These are phyloP conservation scores for Papilio dardanus DNA, from an alignment of 1,140 invertebrate species.

Conservation along the genomic window DNA sequence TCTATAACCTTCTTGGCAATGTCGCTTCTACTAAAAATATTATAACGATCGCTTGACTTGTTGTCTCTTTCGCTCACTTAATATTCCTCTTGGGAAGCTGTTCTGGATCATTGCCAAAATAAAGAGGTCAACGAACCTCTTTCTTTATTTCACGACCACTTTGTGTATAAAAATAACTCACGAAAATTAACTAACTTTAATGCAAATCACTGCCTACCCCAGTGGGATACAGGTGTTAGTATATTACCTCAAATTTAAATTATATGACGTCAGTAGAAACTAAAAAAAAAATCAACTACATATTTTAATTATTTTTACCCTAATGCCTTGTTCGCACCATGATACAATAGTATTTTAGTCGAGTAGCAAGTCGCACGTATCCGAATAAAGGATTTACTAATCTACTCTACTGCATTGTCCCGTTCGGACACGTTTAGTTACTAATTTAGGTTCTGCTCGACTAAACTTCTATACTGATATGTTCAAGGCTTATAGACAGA, in stretches of 20 bases:
- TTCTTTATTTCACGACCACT: neutral
- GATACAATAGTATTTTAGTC: too few relatives aligned
- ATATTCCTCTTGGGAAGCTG: conserved; percentile 17
- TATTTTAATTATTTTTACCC: too few relatives aligned
- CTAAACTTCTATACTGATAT: too few relatives aligned
- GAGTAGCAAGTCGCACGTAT: too few relatives aligned
- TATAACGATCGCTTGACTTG: neutral
- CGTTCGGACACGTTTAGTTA: too few relatives aligned
- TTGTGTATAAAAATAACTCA: neutral
- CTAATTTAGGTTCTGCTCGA: too few relatives aligned
- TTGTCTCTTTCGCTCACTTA: neutral
- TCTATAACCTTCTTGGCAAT: neutral
- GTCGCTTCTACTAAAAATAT: neutral
- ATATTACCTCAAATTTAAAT: neutral
- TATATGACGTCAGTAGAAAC: neutral
- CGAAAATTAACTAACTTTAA: neutral
- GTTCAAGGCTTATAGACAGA: too few relatives aligned
- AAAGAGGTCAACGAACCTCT: neutral
- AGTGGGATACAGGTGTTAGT: neutral
- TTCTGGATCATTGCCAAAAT: conserved; percentile 13
- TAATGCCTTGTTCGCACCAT: too few relatives aligned
- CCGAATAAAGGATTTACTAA: too few relatives aligned
- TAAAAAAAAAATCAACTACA: neutral
- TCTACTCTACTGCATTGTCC: too few relatives aligned
- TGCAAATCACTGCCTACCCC: neutral